phyloP scores from a whole-genome alignment of 2,797 vertebrate genomes.

The Enteromius unitaeniatus region DNA sequence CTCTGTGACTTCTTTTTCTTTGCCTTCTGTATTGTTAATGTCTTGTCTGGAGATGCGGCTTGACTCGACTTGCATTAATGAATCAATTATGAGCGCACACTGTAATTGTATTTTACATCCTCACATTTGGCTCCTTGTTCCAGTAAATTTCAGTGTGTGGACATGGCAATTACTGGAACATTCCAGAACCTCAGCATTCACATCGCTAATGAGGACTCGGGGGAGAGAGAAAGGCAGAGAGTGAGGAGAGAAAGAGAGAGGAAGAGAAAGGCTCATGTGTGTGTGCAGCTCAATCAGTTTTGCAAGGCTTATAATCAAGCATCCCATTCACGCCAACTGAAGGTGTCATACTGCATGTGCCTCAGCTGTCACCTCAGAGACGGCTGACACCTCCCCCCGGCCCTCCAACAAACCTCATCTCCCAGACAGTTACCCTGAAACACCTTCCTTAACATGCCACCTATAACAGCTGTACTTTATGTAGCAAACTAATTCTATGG shows the following conservation, averaged over 20 bases:
- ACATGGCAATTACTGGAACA: constrained; percentile 64
- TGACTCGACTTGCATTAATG: constrained; percentile 53
- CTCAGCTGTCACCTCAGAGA: constrained; percentile 49
- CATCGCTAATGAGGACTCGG: constrained; percentile 72
- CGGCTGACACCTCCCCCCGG: constrained; percentile 16
- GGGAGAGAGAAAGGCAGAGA: constrained; percentile 63
- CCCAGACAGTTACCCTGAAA: constrained; percentile 5
- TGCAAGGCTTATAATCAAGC: constrained; percentile 70
- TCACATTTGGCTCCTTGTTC: constrained; percentile 48
- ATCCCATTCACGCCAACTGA: constrained; percentile 70
- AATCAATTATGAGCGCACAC: constrained; percentile 57
- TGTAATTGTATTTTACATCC: constrained; percentile 60
- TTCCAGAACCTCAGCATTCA: constrained; percentile 70
- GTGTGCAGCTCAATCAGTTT: constrained; percentile 66
- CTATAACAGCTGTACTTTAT: neutral
- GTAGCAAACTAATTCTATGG: neutral
- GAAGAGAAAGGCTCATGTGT: constrained; percentile 53
- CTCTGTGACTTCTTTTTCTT: constrained; percentile 28
- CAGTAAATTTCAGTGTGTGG: constrained; percentile 49
- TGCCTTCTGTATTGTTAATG: constrained; percentile 22
- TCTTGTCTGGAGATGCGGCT: constrained; percentile 32
- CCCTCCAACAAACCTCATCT: constrained; percentile 41
- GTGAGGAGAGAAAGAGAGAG: constrained; percentile 13
- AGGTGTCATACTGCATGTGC: constrained; percentile 49
- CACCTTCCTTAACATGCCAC: constrained; percentile 21